These are phyloP conservation scores for Neopipo cinnamomea DNA, from an alignment of 2,113 vertebrate species.

Conservation along the genomic window DNA sequence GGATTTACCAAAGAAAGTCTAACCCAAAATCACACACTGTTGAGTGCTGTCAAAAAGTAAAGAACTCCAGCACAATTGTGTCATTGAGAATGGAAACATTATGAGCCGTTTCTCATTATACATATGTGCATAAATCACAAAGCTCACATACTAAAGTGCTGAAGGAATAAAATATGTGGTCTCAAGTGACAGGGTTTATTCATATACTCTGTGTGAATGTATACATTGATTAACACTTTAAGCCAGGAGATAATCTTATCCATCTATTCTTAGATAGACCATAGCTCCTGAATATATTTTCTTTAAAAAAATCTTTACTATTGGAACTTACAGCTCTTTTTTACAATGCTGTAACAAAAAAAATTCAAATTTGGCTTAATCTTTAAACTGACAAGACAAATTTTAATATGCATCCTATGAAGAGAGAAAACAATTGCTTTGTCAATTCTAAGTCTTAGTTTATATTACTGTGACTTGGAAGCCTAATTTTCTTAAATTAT, in stretches of 20 bases:
- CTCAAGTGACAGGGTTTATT: neutral
- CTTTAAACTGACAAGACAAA: neutral
- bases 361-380: neutral
- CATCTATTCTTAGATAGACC: neutral
- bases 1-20: neutral
- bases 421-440: neutral
- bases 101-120: neutral
- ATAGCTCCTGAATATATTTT: neutral
- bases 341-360: neutral
- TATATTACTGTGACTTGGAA: neutral
- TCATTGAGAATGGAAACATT: neutral
- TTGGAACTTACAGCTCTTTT: neutral
- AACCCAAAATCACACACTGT: neutral
- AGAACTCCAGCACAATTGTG: neutral
- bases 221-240: neutral
- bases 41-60: neutral
- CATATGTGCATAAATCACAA: neutral
- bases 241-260: neutral
- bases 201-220: neutral
- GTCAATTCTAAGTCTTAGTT: neutral
- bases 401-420: neutral
- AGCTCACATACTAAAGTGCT: neutral
- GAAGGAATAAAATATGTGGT: neutral
- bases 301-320: neutral
- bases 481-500: neutral